Evolutionary conservation across 2,113 vertebrate species (phyloP), one percentile per base, ranked within the genome.

Genomic region (Menidia beryllina): DNA sequence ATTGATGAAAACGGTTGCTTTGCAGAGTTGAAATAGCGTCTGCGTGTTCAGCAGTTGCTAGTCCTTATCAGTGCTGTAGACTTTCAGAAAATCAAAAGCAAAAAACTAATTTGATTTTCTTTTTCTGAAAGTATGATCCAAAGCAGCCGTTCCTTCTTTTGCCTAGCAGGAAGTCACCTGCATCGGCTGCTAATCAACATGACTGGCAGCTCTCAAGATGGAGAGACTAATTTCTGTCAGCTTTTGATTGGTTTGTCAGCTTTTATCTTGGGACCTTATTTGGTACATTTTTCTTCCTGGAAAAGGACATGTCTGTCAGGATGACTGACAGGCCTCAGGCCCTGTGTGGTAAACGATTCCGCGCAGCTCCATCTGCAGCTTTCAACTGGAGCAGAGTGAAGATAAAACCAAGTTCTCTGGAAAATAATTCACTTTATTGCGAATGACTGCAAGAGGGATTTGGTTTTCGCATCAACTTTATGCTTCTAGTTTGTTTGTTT

Each of bases 271-370:
- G 84, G 85, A 87, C 80, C 80, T 71, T 78, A 80, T 86, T 88
- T 91, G 78, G 72, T 61, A 41, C 66, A 67, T 81, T 84, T n/a
- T 87, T 81, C n/a, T 62, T 76, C 67, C 71, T 67, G 69, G 84
- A 78, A 91, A 90, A 93, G 82, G 84, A 86, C 71, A 51, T 77
- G 89, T 85, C 91, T 79, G 70, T 93, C 89, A 92, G 70, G 78
- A 74, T 90, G 87, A 93, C 53, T 88, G 90, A 91, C 91, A 91
- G 89, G 67, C 83, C 83, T 90, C 86, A 88, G 81, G 67, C 72
- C 68, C 72, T 55, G 67, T 60, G 56, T 51, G 79, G 63, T 70
- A 74, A 77, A 17, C 47, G 59, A 75, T 71, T 84, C 76, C 84
- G 84, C 60, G 64, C 69, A 79, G 65, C 69, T 65, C 48, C 57